These are phyloP conservation scores for Microplitis demolitor DNA, from an alignment of 1,140 invertebrate genomes.

Conservation along the genomic window DNA sequence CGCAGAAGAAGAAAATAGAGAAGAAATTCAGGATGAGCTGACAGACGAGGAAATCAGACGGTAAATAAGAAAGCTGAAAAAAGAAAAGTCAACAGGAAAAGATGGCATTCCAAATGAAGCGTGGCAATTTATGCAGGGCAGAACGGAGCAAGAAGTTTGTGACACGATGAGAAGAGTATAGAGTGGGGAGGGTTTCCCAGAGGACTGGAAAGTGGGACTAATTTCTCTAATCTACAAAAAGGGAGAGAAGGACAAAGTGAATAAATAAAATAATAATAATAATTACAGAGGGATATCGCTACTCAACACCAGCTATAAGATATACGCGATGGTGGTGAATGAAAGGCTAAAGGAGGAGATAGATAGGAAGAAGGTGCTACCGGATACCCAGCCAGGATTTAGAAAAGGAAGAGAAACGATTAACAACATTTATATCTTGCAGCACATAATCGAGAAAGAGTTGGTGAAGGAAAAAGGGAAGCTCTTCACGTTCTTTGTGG, in stretches of 20 bases:
- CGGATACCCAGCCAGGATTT: slow-evolving; percentile 16
- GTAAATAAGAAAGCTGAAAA: background rate
- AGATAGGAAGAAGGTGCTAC: background rate
- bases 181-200: background rate
- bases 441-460: slow-evolving; percentile 4
- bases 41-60: background rate
- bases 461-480: background rate
- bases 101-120: slow-evolving; percentile 8
- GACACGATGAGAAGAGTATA: background rate
- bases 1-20: background rate
- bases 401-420: slow-evolving; percentile 5
- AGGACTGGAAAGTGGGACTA: background rate
- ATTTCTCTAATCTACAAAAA: background rate
- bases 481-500: background rate
- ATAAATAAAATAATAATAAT: too few relatives aligned
- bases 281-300: background rate
- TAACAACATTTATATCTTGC: slow-evolving; percentile 20
- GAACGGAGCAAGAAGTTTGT: background rate
- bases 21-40: background rate
- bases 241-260: background rate
- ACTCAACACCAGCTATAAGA: background rate
- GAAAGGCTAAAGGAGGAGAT: background rate
- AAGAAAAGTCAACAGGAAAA: background rate
- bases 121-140: background rate
- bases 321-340: background rate